Evolutionary conservation across 92 coral and sea anemone genomes (phyloP).

Genomic region (Porites divaricata): DNA sequence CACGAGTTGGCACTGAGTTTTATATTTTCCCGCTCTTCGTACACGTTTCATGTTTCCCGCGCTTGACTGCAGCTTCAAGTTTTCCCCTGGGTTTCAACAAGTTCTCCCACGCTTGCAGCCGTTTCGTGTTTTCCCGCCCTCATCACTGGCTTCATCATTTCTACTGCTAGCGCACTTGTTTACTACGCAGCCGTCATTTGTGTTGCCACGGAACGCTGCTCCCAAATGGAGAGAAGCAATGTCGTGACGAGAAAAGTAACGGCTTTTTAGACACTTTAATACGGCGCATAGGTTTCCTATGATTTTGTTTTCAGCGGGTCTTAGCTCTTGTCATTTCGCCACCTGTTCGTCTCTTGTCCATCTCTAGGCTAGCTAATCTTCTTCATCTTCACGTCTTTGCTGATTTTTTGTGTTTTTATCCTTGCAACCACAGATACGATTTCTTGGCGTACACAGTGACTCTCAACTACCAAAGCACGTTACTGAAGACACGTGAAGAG

Average conservation of each 20-base stretch:
- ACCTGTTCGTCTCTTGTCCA: not conserved
- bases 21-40: not conserved
- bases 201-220: not conserved
- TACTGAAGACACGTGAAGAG: slow-evolving; percentile 90
- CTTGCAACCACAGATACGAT: slow-evolving; percentile 68
- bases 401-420: too few relatives aligned
- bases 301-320: not conserved
- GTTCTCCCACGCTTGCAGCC: not conserved
- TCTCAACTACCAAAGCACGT: slow-evolving; percentile 94
- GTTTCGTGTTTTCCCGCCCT: not conserved
- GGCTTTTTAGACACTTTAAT: too few relatives aligned
- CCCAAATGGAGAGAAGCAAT: too few relatives aligned
- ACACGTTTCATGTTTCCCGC: not conserved
- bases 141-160: not conserved
- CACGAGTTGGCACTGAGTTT: not conserved
- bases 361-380: not conserved
- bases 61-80: not conserved
- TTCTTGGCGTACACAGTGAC: slow-evolving; percentile 93
- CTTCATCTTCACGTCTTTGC: too few relatives aligned
- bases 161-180: not conserved
- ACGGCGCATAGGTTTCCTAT: too few relatives aligned
- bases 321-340: not conserved
- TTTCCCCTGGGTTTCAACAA: not conserved
- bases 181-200: not conserved
- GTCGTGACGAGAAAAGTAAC: too few relatives aligned